Conservation (phyloP, 2,113 vertebrate species). For the Arothron firmamentum region DNA sequence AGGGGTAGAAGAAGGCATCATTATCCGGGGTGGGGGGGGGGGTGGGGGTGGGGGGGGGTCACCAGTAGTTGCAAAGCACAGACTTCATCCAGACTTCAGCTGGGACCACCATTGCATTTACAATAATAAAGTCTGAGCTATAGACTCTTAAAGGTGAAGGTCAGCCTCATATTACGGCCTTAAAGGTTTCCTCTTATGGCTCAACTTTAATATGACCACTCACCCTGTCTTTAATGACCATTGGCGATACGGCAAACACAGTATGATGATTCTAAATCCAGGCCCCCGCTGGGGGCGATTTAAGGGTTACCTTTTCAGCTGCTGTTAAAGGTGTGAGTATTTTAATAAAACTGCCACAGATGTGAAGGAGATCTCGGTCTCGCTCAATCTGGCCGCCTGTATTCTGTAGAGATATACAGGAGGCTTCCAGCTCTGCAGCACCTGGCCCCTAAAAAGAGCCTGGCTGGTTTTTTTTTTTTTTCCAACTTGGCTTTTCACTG, state of each 20-base stretch:
- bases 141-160: slow-evolving; percentile 67
- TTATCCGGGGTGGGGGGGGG: no score
- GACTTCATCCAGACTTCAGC: slow-evolving; percentile 11
- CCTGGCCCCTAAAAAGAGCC: slow-evolving; percentile 51
- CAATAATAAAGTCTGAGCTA: slow-evolving; percentile 60
- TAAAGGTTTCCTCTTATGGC: slow-evolving; percentile 43
- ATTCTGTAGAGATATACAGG: slow-evolving; percentile 30
- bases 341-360: slow-evolving; percentile 53
- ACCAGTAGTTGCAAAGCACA: no score
- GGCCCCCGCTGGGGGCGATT: slow-evolving; percentile 39
- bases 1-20: not conserved
- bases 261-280: slow-evolving; percentile 39
- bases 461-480: slow-evolving; percentile 32
- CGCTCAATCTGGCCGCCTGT: slow-evolving; percentile 30
- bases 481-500: slow-evolving; percentile 29
- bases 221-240: slow-evolving; percentile 64
- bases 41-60: no score
- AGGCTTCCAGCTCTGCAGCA: slow-evolving; percentile 30
- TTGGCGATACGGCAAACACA: slow-evolving; percentile 44
- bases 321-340: slow-evolving; percentile 26
- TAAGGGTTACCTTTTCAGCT: slow-evolving; percentile 30
- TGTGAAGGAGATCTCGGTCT: slow-evolving; percentile 40
- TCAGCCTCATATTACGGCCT: slow-evolving; percentile 66
- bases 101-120: slow-evolving; percentile 56
- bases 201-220: slow-evolving; percentile 64